Evolutionary conservation across 92 coral and sea anemone genomes (phyloP).

Genomic region (Montipora capitata): DNA sequence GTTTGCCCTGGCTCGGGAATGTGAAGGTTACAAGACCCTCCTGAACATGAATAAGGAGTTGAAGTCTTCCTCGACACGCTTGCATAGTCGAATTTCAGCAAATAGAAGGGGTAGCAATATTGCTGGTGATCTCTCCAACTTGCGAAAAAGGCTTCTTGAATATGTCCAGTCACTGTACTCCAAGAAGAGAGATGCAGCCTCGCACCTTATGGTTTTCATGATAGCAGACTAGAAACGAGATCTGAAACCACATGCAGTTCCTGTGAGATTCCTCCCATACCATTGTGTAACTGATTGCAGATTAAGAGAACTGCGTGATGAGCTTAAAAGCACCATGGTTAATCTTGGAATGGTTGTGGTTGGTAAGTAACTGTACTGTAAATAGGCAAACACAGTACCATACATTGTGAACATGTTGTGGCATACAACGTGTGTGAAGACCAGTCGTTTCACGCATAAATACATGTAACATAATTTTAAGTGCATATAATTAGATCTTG

Average conservation of each 20-base stretch:
- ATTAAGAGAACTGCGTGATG: not conserved
- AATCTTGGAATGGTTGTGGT: conserved; percentile 58
- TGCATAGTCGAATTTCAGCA: not conserved
- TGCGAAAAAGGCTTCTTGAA: not conserved
- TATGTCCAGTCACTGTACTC: not conserved
- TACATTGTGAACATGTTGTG: not conserved
- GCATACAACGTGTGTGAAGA: not conserved
- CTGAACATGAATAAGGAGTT: not conserved
- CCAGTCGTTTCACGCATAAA: not conserved
- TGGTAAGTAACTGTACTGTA: conserved; percentile 13
- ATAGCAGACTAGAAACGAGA: not conserved
- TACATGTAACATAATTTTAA: not conserved
- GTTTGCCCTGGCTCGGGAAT: conserved; percentile 23
- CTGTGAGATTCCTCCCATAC: not conserved
- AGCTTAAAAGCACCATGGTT: conserved; percentile 46
- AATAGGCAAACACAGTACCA: not conserved
- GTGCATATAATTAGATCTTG: not conserved
- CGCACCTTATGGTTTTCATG: no score
- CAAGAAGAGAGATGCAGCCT: conserved; percentile 63
- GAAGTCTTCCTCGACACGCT: not conserved
- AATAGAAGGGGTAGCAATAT: not conserved
- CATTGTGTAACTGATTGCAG: no score
- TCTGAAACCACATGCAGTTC: not conserved
- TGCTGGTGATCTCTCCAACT: conserved; percentile 14
- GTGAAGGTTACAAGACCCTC: conserved; percentile 16